Conservation (phyloP, 2,113 vertebrate genomes). For the Elgaria multicarinata region DNA sequence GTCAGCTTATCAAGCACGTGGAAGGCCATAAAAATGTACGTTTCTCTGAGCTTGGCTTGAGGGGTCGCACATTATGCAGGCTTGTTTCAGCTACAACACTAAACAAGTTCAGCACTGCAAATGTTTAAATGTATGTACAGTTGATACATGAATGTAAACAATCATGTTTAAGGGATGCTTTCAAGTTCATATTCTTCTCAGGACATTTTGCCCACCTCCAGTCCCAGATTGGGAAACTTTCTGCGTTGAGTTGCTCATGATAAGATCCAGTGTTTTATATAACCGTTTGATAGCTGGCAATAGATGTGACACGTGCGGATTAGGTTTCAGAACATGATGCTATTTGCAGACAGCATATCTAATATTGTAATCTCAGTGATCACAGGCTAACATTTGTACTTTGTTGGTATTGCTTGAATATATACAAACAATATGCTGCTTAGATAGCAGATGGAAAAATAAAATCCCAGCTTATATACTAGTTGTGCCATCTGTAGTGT, state of each 20-base stretch:
- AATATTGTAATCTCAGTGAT: conserved; percentile 33
- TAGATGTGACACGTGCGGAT: conserved; percentile 28
- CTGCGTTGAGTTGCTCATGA: neutral
- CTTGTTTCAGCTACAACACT: neutral
- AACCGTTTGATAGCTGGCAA: conserved; percentile 11
- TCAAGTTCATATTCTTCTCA: neutral
- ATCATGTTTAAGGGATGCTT: neutral
- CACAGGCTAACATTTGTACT: conserved; percentile 18
- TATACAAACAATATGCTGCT: conserved; percentile 21
- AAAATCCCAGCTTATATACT: conserved; percentile 28
- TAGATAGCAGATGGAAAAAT: conserved; percentile 38
- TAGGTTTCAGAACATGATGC: conserved; percentile 27
- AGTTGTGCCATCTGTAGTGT: conserved; percentile 25
- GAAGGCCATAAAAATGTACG: neutral
- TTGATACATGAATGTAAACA: neutral
- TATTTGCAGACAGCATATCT: conserved; percentile 31
- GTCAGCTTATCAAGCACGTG: neutral
- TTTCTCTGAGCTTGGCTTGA: no score
- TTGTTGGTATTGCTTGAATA: conserved; percentile 21
- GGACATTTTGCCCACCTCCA: neutral
- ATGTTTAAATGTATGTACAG: neutral
- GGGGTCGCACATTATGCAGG: neutral
- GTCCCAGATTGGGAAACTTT: neutral
- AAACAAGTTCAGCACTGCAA: neutral
- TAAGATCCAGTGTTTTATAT: conserved; percentile 6